Conservation (phyloP, 2,888 invertebrate species). For the Eudemis profundana region DNA sequence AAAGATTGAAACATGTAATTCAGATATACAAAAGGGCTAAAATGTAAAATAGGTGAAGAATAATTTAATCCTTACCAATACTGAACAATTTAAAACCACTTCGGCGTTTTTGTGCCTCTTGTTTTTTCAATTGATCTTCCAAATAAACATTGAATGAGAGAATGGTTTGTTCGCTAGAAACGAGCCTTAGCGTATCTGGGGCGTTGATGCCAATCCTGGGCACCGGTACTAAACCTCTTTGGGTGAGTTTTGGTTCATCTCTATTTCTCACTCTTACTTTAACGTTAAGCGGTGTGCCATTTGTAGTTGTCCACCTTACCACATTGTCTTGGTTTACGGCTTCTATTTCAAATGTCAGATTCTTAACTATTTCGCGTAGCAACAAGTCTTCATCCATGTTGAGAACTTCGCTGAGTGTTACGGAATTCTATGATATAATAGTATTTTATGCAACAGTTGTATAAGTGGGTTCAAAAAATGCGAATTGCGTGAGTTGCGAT, state of each 20-base stretch:
- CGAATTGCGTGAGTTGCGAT: too few species aligned
- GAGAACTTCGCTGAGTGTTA: neutral
- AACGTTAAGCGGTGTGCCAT: conserved; percentile 64
- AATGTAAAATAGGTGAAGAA: too few species aligned
- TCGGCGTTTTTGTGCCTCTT: conserved; percentile 37
- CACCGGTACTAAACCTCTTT: conserved; percentile 56
- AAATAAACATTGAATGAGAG: conserved; percentile 72
- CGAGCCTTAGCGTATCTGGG: conserved; percentile 60
- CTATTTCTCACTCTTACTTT: conserved; percentile 71
- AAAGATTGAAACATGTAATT: too few species aligned
- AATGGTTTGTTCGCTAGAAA: conserved; percentile 74
- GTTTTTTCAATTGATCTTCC: conserved; percentile 61
- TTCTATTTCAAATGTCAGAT: conserved; percentile 70
- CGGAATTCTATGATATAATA: too few species aligned
- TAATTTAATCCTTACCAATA: conserved; percentile 17
- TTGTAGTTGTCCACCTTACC: conserved; percentile 50
- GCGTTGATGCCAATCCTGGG: conserved; percentile 53
- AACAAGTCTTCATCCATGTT: conserved; percentile 56
- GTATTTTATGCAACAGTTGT: too few species aligned
- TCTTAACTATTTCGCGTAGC: conserved; percentile 61
- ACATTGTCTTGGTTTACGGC: conserved; percentile 60
- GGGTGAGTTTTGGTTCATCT: conserved; percentile 51
- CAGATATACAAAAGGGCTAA: too few species aligned
- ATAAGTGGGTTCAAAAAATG: too few species aligned
- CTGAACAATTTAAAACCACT: conserved; percentile 32